Base-by-base conservation (phyloP, 2,797 vertebrate species). In the Dipus sagitta region DNA sequence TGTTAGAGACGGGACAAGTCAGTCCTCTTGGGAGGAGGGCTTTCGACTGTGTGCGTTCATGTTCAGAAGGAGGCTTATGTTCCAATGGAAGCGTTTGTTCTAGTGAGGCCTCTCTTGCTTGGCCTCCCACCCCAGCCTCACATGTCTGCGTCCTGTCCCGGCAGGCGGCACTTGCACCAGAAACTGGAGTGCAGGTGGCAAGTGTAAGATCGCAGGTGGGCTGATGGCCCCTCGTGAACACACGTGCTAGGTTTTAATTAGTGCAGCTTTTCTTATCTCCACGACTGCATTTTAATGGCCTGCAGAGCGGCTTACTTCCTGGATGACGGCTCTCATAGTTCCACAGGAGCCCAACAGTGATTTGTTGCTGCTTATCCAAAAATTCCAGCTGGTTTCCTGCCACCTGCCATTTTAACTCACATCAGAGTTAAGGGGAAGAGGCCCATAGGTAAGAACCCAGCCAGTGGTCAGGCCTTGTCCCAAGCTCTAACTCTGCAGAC, bases 251-350 rank as follows among this genome's bases (percentile, higher is more conserved):
- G 90, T 96, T 98, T 98, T 98, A 98, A 98, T 97, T 98, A 98
- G 95, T 92, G 52, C 96, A 98, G 97, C 96, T 98, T 98, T 98
- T 95, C 97, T 98, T 97, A 96, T 97, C 95, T 96, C 90, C 67
- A 88, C 96, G 88, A 96, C 97, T 97, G 87, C 91, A 0, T 97
- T 97, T 98, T 97, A 97, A 97, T 97, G 97, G 96, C 97, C 92
- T 10, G 15, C 72, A 79, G 93, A 95, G 32, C 93, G 97, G 94
- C n/a, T 93, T 38, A 76, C 79, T 92, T 94, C 68, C 70, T 86
- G 94, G 62, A 54, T 78, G 78, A 93, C 80, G 71, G 15, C 17
- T 92, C 30, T 54, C 54, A 87, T 14, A 58, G 30, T 28, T 64
- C n/a, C 17, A 28, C 24, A 62, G 71, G 93, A 52, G 24, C 54